A percentile compares a stretch with the other conserved stretches of the same genome.
Conservation (phyloP, 2,113 vertebrate species). For the Oryctolagus cuniculus region mOryCun1.1 NC_091434.1:155971501-155972000, state of each 20-base stretch:
- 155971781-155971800: conserved; percentile 9
- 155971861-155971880: not conserved
- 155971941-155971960: not conserved
- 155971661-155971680: not conserved
- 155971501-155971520: not conserved
- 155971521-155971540: not conserved
- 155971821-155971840: not conserved
- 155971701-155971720: not conserved
- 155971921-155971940: conserved; percentile 16
- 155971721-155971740: not conserved
- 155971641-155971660: not conserved
- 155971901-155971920: conserved; percentile 22
- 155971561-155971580: not conserved
- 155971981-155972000: conserved; percentile 5
- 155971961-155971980: conserved; percentile 10
- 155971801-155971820: conserved; percentile 6
- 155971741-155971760: not conserved
- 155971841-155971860: not conserved
- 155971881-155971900: not conserved
- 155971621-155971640: not conserved
- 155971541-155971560: not conserved
- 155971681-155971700: not conserved
- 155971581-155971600: not conserved
- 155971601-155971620: not conserved
- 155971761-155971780: not conserved